phyloP scores from a whole-genome alignment of 1,140 invertebrate genomes.

The Latrodectus geometricus region DNA sequence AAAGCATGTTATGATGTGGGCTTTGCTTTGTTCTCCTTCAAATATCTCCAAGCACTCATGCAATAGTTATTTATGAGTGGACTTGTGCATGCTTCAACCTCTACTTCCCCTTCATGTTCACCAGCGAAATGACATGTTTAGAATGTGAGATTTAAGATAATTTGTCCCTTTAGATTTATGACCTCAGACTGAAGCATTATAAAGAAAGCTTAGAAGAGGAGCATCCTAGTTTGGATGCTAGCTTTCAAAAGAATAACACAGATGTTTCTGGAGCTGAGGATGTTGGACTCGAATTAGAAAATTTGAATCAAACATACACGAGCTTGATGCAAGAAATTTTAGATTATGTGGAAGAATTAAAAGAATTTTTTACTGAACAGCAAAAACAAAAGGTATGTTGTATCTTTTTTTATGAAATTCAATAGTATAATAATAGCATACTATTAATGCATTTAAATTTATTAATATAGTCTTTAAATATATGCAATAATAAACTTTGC shows the following conservation, averaged over 20 bases:
- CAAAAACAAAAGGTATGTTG: slow-evolving; percentile 63
- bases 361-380: slow-evolving; percentile 69
- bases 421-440: not conserved
- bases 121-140: slow-evolving; percentile 11
- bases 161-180: slow-evolving; percentile 81
- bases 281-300: slow-evolving; percentile 86
- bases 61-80: slow-evolving; percentile 52
- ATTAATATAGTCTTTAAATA: no score
- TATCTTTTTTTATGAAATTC: not conserved
- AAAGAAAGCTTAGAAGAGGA: slow-evolving; percentile 87
- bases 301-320: slow-evolving; percentile 83
- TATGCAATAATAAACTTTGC: no score
- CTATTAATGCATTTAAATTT: no score
- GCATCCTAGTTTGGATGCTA: slow-evolving; percentile 82
- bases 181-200: slow-evolving; percentile 87
- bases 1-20: slow-evolving; percentile 32
- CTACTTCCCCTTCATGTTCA: slow-evolving; percentile 14
- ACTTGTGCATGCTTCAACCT: slow-evolving; percentile 60
- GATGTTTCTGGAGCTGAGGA: slow-evolving; percentile 77
- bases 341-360: slow-evolving; percentile 75
- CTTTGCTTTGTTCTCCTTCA: slow-evolving; percentile 43
- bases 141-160: slow-evolving; percentile 47
- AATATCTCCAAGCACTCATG: slow-evolving; percentile 34
- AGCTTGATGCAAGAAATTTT: slow-evolving; percentile 80
- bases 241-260: slow-evolving; percentile 68